Evolutionary conservation across 2,888 invertebrate genomes (phyloP).

Genomic region (Plebejus anna): DNA sequence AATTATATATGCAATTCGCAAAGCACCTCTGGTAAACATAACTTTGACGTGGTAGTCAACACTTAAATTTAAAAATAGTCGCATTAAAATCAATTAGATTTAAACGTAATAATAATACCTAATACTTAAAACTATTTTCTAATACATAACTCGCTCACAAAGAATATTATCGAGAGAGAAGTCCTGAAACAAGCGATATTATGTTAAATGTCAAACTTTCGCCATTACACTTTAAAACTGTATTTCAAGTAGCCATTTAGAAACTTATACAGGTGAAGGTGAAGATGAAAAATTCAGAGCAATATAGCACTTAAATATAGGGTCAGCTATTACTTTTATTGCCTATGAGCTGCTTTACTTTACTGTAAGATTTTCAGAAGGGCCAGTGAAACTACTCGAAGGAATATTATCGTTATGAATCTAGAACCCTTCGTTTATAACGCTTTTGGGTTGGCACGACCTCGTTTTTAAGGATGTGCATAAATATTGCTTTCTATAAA

Average conservation of each 20-base stretch:
- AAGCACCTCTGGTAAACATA: too few relatives aligned
- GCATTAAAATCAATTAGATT: not conserved
- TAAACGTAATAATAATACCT: too few relatives aligned
- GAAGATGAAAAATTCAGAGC: not conserved
- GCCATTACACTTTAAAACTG: constrained; percentile 9
- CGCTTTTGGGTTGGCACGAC: not conserved
- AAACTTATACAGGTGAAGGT: not conserved
- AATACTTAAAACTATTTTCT: not conserved
- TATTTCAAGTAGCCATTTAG: constrained; percentile 14
- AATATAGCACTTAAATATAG: not conserved
- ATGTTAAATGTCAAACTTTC: constrained; percentile 12
- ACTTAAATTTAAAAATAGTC: too few relatives aligned
- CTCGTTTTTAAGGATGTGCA: not conserved
- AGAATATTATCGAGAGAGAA: not conserved
- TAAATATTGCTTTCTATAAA: not conserved
- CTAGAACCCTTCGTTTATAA: not conserved
- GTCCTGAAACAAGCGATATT: not conserved
- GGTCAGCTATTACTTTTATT: constrained; percentile 15
- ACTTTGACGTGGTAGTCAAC: too few relatives aligned
- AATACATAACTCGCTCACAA: not conserved
- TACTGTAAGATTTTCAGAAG: constrained; percentile 4
- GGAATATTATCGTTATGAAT: not conserved
- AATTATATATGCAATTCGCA: not conserved
- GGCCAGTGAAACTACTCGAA: constrained; percentile 9
- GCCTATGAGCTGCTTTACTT: not conserved